Evolutionary conservation across 2,888 invertebrate genomes (phyloP), one percentile per base, ranked within the genome.

Genomic region (Epinotia demarniana): DNA sequence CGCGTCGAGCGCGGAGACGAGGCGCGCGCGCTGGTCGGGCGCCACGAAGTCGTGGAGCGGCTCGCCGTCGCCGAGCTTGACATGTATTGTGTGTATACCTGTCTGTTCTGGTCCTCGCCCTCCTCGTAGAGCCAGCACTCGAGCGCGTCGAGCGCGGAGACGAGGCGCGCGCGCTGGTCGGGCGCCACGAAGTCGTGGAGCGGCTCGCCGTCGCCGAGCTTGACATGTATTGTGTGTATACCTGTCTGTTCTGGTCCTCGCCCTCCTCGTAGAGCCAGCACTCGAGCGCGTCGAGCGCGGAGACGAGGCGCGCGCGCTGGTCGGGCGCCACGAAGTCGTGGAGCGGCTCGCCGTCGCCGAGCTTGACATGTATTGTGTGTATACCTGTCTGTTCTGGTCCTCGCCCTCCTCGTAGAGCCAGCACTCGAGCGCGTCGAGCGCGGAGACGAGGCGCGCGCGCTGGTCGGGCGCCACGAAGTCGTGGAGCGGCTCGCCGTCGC

Each of bases 231-330:
- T 6, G 33, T 33, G 33, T 8, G 33, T 33, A 33, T 33, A 33
- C 33, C 33, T 33, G 33, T 33, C 33, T 33, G 33, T 33, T 33
- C 33, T 33, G 33, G 33, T 33, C 33, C 33, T 49, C 49, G 49
- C 49, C 49, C 49, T 49, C 49, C 49, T 49, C 49, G 49, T 49
- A 49, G 49, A 49, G 49, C 49, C 49, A 49, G 49, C 49, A 49
- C 49, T 49, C 49, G 49, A 49, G 49, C 49, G 49, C 12, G 49
- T 49, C 49, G 49, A 49, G 49, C 49, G 49, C 49, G 49, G 49
- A 49, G 49, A 49, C 49, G 49, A 49, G 49, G 13, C 49, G 49
- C 13, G 49, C 49, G 49, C 49, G 49, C 16, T 49, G 49, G 49
- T 49, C 49, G 49, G 13, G 13, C 13, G 49, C 13, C 49, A 49